Conservation (phyloP, 2,888 invertebrate species). For the Cephus runcator region DNA sequence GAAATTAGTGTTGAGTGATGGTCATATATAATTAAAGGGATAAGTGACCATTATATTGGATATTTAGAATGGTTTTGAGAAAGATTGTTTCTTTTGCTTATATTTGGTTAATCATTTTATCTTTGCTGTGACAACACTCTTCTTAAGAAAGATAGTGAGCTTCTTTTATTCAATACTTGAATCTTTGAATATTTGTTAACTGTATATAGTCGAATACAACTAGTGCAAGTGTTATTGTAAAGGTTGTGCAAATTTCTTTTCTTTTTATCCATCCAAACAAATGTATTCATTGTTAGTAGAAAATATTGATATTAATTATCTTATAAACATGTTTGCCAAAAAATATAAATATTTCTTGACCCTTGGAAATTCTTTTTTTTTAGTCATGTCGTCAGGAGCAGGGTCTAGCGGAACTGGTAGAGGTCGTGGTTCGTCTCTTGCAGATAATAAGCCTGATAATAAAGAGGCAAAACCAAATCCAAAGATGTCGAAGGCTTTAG, state of each 20-base stretch:
- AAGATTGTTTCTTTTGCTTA: background rate
- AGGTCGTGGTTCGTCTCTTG: constrained; percentile 69
- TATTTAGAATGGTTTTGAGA: background rate
- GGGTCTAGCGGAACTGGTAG: constrained; percentile 70
- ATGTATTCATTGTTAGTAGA: background rate
- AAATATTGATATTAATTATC: background rate
- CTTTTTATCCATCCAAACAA: background rate
- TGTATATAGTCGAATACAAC: background rate
- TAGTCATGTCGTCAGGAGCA: constrained; percentile 68
- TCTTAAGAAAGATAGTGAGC: background rate
- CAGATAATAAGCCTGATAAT: constrained; percentile 79
- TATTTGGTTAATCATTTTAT: background rate
- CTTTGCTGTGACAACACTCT: background rate
- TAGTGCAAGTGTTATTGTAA: background rate
- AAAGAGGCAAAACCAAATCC: constrained; percentile 89
- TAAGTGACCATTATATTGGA: background rate
- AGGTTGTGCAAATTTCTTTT: background rate
- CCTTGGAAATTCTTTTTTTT: constrained; percentile 33
- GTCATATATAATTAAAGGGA: background rate
- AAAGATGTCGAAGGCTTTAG: constrained; percentile 93
- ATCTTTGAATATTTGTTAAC: background rate
- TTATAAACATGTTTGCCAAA: background rate
- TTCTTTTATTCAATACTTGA: background rate
- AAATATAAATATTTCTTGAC: background rate
- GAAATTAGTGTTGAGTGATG: too few species aligned